Evolutionary conservation across 2,888 invertebrate genomes (phyloP).

Genomic region (Taphrorychus bicolor): DNA sequence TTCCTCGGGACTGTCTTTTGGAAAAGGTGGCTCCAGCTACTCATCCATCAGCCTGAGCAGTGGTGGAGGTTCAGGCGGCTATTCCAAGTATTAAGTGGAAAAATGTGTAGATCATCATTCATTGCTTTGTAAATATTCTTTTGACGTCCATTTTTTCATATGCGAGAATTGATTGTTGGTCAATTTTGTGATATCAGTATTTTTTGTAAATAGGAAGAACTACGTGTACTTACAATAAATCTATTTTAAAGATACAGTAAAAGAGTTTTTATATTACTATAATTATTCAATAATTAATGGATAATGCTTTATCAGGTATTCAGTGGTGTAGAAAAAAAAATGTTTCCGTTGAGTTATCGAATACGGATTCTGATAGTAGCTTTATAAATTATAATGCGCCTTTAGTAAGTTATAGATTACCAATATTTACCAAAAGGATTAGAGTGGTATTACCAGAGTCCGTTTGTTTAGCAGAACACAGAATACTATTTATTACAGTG

Average conservation of each 20-base stretch:
- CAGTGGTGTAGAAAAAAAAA: too few relatives aligned
- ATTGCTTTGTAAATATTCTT: conserved; percentile 27
- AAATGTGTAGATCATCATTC: not conserved
- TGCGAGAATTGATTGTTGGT: not conserved
- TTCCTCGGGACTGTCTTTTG: conserved; percentile 1
- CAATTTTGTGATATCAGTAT: conserved; percentile 41
- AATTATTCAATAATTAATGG: too few relatives aligned
- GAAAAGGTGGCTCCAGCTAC: not conserved
- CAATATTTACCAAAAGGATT: not conserved
- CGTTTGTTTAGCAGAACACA: not conserved
- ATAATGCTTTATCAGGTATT: too few relatives aligned
- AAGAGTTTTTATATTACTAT: too few relatives aligned
- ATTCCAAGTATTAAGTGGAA: conserved; percentile 13
- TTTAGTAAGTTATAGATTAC: too few relatives aligned
- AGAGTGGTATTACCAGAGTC: not conserved
- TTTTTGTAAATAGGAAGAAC: conserved; percentile 40
- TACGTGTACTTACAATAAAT: too few relatives aligned
- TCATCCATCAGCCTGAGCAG: not conserved
- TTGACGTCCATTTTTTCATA: conserved; percentile 20
- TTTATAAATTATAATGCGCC: too few relatives aligned
- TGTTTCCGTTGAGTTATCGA: too few relatives aligned
- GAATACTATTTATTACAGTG: not conserved
- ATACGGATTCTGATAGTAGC: too few relatives aligned
- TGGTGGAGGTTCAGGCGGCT: conserved; percentile 22
- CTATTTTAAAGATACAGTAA: too few relatives aligned